A percentile compares a stretch with the other conserved stretches of the same genome.
These are phyloP conservation scores for Ctenomys sociabilis DNA, from an alignment of 2,113 vertebrate genomes.

Conservation along the genomic window DNA sequence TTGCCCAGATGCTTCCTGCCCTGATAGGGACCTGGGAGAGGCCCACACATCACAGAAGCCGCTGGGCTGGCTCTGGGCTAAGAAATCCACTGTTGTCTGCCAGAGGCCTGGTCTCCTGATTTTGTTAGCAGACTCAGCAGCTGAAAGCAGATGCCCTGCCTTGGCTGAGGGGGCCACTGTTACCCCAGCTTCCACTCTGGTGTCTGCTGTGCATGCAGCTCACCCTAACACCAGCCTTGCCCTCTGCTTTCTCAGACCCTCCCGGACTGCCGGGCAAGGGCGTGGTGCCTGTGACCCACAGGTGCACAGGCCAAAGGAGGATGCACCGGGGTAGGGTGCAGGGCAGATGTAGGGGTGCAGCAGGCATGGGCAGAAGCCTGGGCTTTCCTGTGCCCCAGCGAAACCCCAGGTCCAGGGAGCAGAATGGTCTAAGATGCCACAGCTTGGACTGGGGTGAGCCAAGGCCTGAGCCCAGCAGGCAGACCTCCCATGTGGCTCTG, in stretches of 20 bases:
- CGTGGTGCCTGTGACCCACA: background rate
- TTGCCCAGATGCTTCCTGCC: background rate
- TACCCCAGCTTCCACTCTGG: background rate
- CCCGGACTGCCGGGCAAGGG: background rate
- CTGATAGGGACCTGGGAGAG: background rate
- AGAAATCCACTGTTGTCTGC: background rate
- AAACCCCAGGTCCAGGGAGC: no score
- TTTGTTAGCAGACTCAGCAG: background rate
- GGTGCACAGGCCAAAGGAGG: background rate
- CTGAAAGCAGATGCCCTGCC: background rate
- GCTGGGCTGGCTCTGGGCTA: background rate
- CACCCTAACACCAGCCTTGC: background rate
- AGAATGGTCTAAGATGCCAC: no score
- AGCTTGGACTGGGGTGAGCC: background rate
- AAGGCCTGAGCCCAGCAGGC: background rate
- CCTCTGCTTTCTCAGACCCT: background rate
- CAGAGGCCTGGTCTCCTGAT: background rate
- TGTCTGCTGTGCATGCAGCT: background rate
- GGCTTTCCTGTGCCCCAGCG: no score
- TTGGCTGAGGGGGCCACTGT: background rate
- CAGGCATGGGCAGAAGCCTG: background rate
- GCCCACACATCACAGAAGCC: background rate
- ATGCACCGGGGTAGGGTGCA: background rate
- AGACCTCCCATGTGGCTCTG: background rate
- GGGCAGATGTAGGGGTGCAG: background rate